Conservation (phyloP, 2,797 vertebrate genomes). For the Tinamus major region DNA sequence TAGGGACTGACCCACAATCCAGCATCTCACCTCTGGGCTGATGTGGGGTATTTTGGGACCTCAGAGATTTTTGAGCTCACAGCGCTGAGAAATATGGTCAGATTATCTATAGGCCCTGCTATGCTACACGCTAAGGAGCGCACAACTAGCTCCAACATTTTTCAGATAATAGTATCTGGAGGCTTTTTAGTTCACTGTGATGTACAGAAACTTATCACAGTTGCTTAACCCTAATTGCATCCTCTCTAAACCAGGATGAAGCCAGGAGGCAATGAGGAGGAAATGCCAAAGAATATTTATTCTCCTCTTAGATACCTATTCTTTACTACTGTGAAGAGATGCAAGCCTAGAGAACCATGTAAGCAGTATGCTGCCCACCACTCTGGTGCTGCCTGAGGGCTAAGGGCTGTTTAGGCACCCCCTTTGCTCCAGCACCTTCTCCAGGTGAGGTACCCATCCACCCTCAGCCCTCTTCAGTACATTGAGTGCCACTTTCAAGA, state of each 20-base stretch:
- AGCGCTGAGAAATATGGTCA: not conserved
- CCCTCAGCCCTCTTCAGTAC: not conserved
- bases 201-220: accelerated
- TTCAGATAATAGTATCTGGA: not conserved
- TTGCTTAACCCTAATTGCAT: not conserved
- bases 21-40: not conserved
- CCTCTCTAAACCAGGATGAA: not conserved
- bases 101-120: accelerated
- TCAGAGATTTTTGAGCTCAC: not conserved
- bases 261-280: not conserved
- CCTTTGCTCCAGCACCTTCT: not conserved
- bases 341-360: not conserved
- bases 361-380: not conserved
- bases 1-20: not conserved
- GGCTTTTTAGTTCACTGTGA: not conserved
- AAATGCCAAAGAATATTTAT: not conserved
- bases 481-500: not conserved
- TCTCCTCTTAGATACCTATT: not conserved
- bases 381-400: not conserved
- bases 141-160: not conserved
- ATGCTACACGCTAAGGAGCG: not conserved
- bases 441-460: not conserved
- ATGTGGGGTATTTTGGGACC: not conserved
- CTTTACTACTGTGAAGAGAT: not conserved
- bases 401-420: not conserved